phyloP scores from a whole-genome alignment of 2,797 vertebrate genomes.

The Melanogrammus aeglefinus region DNA sequence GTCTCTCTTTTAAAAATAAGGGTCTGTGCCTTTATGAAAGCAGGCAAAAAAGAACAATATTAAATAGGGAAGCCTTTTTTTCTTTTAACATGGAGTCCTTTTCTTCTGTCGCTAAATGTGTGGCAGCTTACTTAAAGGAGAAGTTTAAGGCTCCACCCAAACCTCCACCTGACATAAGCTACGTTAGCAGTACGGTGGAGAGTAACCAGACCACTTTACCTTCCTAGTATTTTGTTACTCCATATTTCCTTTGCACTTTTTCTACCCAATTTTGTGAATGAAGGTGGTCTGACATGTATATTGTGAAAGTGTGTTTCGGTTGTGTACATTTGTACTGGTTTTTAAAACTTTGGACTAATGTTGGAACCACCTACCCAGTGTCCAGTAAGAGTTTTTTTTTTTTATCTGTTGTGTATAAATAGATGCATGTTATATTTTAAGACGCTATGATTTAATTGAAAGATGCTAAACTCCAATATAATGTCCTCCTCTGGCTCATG shows the following conservation, averaged over 20 bases:
- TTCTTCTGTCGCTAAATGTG: too few relatives aligned
- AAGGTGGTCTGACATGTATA: conserved; percentile 15
- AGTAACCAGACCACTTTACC: conserved; percentile 18
- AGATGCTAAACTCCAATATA: neutral
- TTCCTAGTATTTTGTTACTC: conserved; percentile 16
- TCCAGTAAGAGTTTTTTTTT: neutral
- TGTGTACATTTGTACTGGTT: neutral
- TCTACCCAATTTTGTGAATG: conserved; percentile 62
- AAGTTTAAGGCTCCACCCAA: neutral
- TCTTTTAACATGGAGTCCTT: too few relatives aligned
- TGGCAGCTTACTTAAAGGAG: neutral
- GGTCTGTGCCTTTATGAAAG: conserved; percentile 52
- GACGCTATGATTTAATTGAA: neutral
- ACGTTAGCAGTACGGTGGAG: neutral
- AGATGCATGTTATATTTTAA: neutral
- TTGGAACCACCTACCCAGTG: neutral
- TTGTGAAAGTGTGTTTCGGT: neutral
- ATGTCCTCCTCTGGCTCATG: neutral
- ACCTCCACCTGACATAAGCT: neutral
- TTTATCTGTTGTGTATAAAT: neutral
- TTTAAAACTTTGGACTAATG: neutral
- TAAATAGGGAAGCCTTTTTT: too few relatives aligned
- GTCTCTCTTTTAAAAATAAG: conserved; percentile 29
- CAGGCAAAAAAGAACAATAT: conserved; percentile 14
- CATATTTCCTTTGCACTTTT: conserved; percentile 48